Percentiles rank a stretch among this genome's conserved stretches.
Evolutionary conservation across 2,113 vertebrate genomes (phyloP).

Genomic region (Gallinago media): DNA sequence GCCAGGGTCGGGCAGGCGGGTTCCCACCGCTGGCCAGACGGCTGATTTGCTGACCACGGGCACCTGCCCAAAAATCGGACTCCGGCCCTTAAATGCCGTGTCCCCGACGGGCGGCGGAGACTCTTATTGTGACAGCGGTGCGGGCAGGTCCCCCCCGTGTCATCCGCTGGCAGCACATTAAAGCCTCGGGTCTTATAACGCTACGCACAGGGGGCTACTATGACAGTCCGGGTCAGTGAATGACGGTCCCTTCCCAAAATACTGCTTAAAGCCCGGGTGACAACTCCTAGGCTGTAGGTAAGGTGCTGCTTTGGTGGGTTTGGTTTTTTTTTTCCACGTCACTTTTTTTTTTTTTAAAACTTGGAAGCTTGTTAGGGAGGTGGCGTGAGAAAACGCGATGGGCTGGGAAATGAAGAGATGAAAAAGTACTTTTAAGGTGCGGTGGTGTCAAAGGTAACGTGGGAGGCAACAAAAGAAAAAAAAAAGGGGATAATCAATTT

Average conservation of each 20-base stretch:
- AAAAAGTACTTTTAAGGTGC: accelerated
- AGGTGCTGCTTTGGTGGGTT: background rate
- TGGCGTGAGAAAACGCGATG: accelerated
- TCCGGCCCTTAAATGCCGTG: background rate
- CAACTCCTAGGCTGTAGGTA: conserved; percentile 62
- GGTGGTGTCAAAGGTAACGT: background rate
- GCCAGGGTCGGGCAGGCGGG: background rate
- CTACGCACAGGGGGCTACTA: conserved; percentile 58
- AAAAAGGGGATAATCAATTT: background rate
- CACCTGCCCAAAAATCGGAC: background rate
- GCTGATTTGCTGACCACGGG: background rate
- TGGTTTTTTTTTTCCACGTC: background rate
- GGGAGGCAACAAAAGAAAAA: background rate
- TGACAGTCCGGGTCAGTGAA: conserved; percentile 23
- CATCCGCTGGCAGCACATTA: conserved; percentile 75
- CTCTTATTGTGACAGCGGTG: conserved; percentile 79
- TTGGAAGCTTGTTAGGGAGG: background rate
- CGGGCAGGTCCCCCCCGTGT: conserved; percentile 64
- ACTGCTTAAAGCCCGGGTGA: conserved; percentile 47
- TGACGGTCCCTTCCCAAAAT: conserved; percentile 54
- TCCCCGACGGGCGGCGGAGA: background rate
- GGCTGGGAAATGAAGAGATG: accelerated
- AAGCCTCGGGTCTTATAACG: conserved; percentile 53
- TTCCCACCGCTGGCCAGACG: background rate
- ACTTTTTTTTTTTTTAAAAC: background rate